Base-by-base conservation (phyloP, 2,113 vertebrate genomes). In the Amblyornis subalaris region DNA sequence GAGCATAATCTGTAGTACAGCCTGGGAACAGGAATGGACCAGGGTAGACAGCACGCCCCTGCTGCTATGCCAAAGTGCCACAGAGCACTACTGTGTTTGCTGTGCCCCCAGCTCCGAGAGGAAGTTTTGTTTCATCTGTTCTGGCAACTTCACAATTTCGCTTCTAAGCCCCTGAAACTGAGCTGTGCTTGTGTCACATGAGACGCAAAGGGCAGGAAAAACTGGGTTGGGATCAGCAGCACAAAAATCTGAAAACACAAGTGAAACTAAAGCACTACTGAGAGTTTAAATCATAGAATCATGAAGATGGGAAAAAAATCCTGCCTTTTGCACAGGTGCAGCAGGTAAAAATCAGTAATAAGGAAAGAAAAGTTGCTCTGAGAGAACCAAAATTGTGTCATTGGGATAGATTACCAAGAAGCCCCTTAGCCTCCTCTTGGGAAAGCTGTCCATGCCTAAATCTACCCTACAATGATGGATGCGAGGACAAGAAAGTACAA, bases 21-120 rank as follows among this genome's bases (percentile, higher is more conserved):
- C 51, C 48, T 95, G 90, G 70, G 94, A 94, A 77, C 42, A 92
- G 90, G 94, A 97, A 96, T 50, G 60, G 40, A 67, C 64, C 36
- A 81, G 78, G 50, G 73, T 42, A 57, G 50, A 72, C 79, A 74
- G 78, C 76, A 44, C 2, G 2, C 44, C 42, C 69, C 91, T 17
- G 28, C n/a, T 77, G 48, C 80, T 61, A 15, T 93, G 71, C 70
- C 70, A 71, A 78, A 67, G 48, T 23, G 7, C 74, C 31, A 76
- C 78, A 85, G 62, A 95, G 61, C 51, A 36, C 84, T 87, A 7
- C 76, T 85, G 22, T 88, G 42, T 81, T 81, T 76, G 69, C 78
- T 18, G 40, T 84, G 70, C 80, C 33, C 88, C 54, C 76, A 80
- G 83, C 85, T 73, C 88, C 76, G 54, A 91, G 86, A 83, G 75